Conservation (phyloP, 2,113 vertebrate species). For the Psophia crepitans region DNA sequence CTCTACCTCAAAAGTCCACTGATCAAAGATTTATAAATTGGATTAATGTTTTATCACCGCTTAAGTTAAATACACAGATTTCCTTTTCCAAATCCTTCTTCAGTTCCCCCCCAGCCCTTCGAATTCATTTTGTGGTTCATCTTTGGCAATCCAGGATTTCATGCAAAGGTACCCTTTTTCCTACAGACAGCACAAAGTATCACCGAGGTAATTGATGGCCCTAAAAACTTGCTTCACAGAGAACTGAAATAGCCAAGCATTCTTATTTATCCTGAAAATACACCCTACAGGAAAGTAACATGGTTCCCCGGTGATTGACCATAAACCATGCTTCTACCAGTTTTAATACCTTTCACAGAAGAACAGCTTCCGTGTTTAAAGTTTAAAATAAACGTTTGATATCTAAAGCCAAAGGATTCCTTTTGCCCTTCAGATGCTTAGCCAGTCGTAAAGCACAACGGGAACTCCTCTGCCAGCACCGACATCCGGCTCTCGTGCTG, state of each 20-base stretch:
- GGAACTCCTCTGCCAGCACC: background rate
- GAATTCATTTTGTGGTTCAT: background rate
- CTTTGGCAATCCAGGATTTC: background rate
- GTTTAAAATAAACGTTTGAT: background rate
- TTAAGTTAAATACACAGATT: slow-evolving; percentile 13
- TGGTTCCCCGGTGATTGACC: background rate
- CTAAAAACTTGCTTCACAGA: slow-evolving; percentile 1
- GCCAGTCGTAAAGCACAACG: background rate
- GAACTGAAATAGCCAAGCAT: background rate
- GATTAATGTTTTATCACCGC: slow-evolving; percentile 29
- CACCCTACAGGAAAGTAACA: background rate
- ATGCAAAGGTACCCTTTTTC: background rate
- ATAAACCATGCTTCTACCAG: background rate
- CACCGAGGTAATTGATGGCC: background rate
- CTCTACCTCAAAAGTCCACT: background rate
- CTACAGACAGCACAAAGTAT: background rate
- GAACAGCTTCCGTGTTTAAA: background rate
- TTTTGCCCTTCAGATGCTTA: background rate
- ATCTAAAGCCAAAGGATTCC: background rate
- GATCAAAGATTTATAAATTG: slow-evolving; percentile 1
- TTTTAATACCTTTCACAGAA: slow-evolving; percentile 12
- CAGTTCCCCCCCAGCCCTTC: background rate
- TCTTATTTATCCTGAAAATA: background rate
- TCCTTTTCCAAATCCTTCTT: background rate
- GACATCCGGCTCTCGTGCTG: background rate